Evolutionary conservation across 2,797 vertebrate genomes (phyloP), one percentile per base, ranked within the genome.

Genomic region (Xyrichtys novacula): DNA sequence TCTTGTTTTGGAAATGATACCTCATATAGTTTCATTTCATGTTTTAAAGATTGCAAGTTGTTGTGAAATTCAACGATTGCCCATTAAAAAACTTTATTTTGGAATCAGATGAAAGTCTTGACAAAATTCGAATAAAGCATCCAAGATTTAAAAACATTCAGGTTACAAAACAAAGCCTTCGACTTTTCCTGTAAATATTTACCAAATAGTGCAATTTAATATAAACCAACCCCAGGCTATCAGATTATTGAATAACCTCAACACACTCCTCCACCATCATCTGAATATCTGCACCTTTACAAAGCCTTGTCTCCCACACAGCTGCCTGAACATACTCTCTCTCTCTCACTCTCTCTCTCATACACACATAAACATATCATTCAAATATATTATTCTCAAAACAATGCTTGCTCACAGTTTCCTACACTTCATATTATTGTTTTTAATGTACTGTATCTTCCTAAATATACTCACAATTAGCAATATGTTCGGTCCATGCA

Each of bases 291-390:
- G 28, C 44, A 67, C 62, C 50, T 63, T 49, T 6, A 68, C 11
- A 64, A 23, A 42, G 19, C n/a, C 53, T 66, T 25, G 5, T 73
- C 61, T 70, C 60, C 68, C 64, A 74, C 48, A 39, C 63, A 60
- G 40, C 40, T 34, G 6, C 52, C 23, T 55, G 32, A 65, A n/a
- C 16, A 22, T 16, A 46, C 39, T 43, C 26, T 11, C 10, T 11
- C 16, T 16, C 7, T 17, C 7, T 36, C 29, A 43, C 15, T n/a
- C 15, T 31, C 28, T n/a, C 20, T 25, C 31, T 19, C 28, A 34
- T 34, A 22, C 6, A n/a, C 7, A 58, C 11, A 42, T 7, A 32
- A 10, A 14, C 8, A 61, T 20, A 25, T 6, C 9, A 40, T 14
- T 36, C 43, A 44, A 4, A 31, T 0, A 1, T 0, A 1, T 1